Conservation (phyloP, 2,113 vertebrate genomes). For the Hyla sarda region DNA sequence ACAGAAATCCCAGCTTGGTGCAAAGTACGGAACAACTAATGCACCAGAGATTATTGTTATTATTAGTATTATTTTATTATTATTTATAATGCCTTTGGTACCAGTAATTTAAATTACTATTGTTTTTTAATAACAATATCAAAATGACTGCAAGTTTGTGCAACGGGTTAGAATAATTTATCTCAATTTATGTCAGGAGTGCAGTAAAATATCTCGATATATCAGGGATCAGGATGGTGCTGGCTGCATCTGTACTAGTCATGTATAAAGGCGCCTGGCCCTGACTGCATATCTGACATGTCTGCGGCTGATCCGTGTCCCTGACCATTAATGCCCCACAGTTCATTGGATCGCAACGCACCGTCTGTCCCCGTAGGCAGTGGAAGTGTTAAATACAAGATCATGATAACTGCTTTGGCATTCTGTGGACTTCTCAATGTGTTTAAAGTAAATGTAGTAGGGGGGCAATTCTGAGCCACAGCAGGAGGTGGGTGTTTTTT, state of each 20-base stretch:
- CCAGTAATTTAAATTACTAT: too few relatives aligned
- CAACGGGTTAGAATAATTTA: too few relatives aligned
- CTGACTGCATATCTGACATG: background rate
- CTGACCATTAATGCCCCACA: background rate
- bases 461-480: conserved; percentile 53
- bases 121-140: too few relatives aligned
- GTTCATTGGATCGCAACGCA: background rate
- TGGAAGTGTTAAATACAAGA: conserved; percentile 43
- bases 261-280: background rate
- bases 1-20: too few relatives aligned
- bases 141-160: too few relatives aligned
- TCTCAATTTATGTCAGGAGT: too few relatives aligned
- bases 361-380: background rate
- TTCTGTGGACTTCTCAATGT: conserved; percentile 14
- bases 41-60: too few relatives aligned
- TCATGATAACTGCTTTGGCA: conserved; percentile 30
- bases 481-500: conserved; percentile 67
- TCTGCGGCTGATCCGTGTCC: background rate
- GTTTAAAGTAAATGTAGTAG: conserved; percentile 40
- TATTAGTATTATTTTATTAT: too few relatives aligned
- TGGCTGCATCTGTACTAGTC: background rate
- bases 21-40: background rate
- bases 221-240: too few relatives aligned
- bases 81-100: too few relatives aligned
- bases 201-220: too few relatives aligned